These are phyloP conservation scores for Anoplius nigerrimus DNA, from an alignment of 2,888 invertebrate genomes.

Conservation along the genomic window DNA sequence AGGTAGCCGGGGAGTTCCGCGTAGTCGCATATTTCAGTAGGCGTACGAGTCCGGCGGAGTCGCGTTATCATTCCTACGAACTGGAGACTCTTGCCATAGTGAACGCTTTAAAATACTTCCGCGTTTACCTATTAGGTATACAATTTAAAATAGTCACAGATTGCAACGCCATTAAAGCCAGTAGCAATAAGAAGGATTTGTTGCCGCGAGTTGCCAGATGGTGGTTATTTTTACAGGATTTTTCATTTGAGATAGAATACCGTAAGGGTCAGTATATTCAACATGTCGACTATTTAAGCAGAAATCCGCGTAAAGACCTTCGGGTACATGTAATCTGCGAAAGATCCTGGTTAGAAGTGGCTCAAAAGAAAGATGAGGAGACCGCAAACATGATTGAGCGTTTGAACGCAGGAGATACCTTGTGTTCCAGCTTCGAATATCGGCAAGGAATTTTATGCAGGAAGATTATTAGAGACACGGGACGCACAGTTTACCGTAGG, in stretches of 20 bases:
- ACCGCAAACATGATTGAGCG: too few relatives aligned
- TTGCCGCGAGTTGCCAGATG: too few relatives aligned
- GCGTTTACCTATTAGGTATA: conserved; percentile 9
- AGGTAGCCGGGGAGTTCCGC: neutral
- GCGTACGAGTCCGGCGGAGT: conserved; percentile 15
- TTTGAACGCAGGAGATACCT: too few relatives aligned
- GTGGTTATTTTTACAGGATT: conserved; percentile 16
- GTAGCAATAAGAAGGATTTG: too few relatives aligned
- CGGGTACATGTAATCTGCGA: neutral
- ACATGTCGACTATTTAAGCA: too few relatives aligned
- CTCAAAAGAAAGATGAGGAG: neutral
- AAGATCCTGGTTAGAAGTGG: conserved; percentile 6
- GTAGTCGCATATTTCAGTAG: conserved; percentile 15
- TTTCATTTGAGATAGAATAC: conserved; percentile 15
- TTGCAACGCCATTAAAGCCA: too few relatives aligned
- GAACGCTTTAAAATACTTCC: neutral
- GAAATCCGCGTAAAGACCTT: conserved; percentile 2
- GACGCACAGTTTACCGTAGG: too few relatives aligned
- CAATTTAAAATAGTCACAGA: too few relatives aligned
- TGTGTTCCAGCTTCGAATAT: too few relatives aligned
- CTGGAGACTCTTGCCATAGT: conserved; percentile 13
- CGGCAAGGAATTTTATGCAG: too few relatives aligned
- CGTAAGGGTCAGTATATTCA: conserved; percentile 4
- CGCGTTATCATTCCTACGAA: conserved; percentile 17
- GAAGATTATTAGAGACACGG: too few relatives aligned